These are phyloP conservation scores for Mesocentrotus franciscanus DNA, from an alignment of 53 echinoderm and acorn worm species.

Conservation along the genomic window DNA sequence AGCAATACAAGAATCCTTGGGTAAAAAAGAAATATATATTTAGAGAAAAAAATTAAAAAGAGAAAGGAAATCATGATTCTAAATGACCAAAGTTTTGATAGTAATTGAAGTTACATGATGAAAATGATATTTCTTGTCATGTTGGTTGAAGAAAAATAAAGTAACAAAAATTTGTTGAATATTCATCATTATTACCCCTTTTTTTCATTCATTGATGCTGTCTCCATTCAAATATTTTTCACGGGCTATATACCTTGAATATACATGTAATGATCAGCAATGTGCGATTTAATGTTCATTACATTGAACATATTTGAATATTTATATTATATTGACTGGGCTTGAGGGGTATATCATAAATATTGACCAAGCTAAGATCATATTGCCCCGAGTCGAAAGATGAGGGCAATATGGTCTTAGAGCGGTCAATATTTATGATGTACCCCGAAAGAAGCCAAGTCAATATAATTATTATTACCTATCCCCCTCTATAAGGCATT, in stretches of 20 bases:
- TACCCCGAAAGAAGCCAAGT: no score
- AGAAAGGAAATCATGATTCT: background rate
- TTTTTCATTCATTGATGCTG: background rate
- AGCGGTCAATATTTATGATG: no score
- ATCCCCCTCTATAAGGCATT: no score
- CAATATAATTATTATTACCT: no score
- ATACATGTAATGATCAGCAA: background rate
- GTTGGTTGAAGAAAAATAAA: background rate
- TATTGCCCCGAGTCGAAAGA: no score
- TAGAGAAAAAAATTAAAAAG: background rate
- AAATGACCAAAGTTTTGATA: background rate
- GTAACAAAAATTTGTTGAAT: background rate
- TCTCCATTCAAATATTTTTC: background rate
- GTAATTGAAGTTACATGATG: background rate
- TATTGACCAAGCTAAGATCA: no score
- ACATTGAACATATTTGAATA: no score
- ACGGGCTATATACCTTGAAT: background rate
- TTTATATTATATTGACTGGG: no score
- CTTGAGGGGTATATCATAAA: no score
- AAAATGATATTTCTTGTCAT: background rate
- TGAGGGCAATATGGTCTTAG: no score
- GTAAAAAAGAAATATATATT: background rate
- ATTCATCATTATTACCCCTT: background rate
- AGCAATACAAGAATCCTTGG: background rate
- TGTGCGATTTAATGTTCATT: background rate